These are phyloP conservation scores for Gallinago jamesoni DNA, from an alignment of 2,113 vertebrate genomes.

Conservation along the genomic window DNA sequence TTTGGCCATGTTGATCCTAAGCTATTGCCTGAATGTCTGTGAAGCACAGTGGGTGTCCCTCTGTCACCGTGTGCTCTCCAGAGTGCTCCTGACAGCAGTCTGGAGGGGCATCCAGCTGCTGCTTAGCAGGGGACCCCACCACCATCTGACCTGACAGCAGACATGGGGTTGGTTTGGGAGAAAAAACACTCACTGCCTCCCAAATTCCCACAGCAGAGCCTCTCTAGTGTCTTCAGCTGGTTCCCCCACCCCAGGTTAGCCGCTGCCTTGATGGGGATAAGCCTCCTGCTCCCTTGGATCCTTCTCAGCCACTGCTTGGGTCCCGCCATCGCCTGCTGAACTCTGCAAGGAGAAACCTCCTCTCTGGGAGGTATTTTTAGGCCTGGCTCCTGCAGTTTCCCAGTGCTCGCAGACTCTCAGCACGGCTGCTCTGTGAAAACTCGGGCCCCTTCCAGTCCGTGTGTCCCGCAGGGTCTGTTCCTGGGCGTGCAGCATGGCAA, in stretches of 20 bases:
- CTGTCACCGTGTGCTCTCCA: accelerated
- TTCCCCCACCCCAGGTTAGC: neutral
- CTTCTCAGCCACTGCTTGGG: accelerated
- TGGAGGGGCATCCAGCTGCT: neutral
- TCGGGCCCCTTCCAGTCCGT: accelerated
- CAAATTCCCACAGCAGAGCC: neutral
- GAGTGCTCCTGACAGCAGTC: accelerated
- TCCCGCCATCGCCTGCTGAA: accelerated
- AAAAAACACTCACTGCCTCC: neutral
- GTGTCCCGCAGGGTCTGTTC: accelerated
- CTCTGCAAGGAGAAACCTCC: neutral
- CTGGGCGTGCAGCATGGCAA: accelerated
- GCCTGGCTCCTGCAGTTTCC: neutral
- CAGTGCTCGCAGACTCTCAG: neutral
- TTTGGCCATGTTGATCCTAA: slow-evolving; percentile 1
- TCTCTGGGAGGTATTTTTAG: neutral
- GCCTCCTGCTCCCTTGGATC: neutral
- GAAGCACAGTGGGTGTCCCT: neutral
- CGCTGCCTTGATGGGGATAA: neutral
- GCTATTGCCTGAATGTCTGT: neutral
- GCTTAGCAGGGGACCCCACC: neutral
- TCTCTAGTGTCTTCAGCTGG: neutral
- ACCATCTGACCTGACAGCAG: neutral
- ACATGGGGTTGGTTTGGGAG: neutral
- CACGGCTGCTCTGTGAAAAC: accelerated